Evolutionary conservation across 2,797 vertebrate species (phyloP).

Genomic region (Percopsis omiscomaycus): DNA sequence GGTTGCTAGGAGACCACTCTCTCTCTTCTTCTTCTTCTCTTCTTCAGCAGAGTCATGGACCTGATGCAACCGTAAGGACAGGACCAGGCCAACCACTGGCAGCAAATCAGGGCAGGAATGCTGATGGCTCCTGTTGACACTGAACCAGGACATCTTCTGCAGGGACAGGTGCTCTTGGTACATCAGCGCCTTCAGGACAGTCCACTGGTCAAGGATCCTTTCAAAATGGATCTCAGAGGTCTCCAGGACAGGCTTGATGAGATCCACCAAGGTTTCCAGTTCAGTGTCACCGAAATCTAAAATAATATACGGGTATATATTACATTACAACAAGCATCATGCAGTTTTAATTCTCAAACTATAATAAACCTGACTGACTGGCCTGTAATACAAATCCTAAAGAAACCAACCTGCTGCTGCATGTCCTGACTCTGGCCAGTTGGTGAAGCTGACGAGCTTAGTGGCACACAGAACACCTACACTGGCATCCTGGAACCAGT

Average conservation of each 20-base stretch:
- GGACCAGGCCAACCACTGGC: too few relatives aligned
- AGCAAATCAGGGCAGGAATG: too few relatives aligned
- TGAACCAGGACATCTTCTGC: too few relatives aligned
- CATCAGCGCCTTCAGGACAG: too few relatives aligned
- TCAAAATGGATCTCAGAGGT: not conserved
- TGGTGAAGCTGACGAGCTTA: constrained; percentile 12
- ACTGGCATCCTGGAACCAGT: constrained; percentile 3
- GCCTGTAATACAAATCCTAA: not conserved
- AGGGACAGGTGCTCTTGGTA: too few relatives aligned
- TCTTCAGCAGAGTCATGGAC: too few relatives aligned
- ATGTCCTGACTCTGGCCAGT: constrained; percentile 11
- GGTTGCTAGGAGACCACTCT: too few relatives aligned
- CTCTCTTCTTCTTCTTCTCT: too few relatives aligned
- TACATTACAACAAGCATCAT: constrained; percentile 7
- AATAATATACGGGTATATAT: not conserved
- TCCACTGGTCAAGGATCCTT: not conserved
- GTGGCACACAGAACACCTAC: constrained; percentile 8
- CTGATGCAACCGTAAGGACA: too few relatives aligned
- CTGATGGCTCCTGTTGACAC: too few relatives aligned
- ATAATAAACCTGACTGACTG: not conserved
- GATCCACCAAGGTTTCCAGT: constrained; percentile 1
- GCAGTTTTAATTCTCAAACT: not conserved
- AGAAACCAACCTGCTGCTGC: not conserved
- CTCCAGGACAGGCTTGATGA: constrained; percentile 1
- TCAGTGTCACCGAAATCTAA: constrained; percentile 5